Evolutionary conservation across 2,797 vertebrate species (phyloP).

Genomic region (Cyclopterus lumpus): DNA sequence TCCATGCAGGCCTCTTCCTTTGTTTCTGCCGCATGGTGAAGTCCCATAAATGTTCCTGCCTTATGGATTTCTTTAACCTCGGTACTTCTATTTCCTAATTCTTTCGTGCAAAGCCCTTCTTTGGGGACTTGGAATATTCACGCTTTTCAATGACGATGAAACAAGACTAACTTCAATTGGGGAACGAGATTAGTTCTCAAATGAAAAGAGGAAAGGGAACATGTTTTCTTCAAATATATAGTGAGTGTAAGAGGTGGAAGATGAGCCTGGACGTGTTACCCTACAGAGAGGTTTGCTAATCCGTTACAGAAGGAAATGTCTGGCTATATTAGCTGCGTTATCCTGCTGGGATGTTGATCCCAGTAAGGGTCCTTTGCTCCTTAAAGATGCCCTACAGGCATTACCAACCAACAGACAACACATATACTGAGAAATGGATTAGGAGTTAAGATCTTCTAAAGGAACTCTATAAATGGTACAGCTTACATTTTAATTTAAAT

Average conservation of each 20-base stretch:
- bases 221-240: background rate
- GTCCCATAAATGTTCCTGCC: no score
- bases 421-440: slow-evolving; percentile 30
- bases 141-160: background rate
- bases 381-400: slow-evolving; percentile 61
- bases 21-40: no score
- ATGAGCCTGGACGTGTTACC: slow-evolving; percentile 58
- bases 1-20: no score
- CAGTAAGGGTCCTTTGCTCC: slow-evolving; percentile 38
- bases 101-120: background rate
- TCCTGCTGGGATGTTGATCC: slow-evolving; percentile 67
- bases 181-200: background rate
- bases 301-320: slow-evolving; percentile 67
- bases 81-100: background rate
- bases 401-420: slow-evolving; percentile 42
- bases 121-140: background rate
- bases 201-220: slow-evolving; percentile 7
- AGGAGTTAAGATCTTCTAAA: slow-evolving; percentile 29
- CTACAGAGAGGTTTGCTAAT: slow-evolving; percentile 63
- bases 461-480: background rate
- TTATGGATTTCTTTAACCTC: no score
- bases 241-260: slow-evolving; percentile 37
- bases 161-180: background rate
- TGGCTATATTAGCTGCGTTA: slow-evolving; percentile 64
- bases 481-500: background rate